Conservation (phyloP, 1,140 invertebrate species). For the Philotrypesis tridentata region DNA sequence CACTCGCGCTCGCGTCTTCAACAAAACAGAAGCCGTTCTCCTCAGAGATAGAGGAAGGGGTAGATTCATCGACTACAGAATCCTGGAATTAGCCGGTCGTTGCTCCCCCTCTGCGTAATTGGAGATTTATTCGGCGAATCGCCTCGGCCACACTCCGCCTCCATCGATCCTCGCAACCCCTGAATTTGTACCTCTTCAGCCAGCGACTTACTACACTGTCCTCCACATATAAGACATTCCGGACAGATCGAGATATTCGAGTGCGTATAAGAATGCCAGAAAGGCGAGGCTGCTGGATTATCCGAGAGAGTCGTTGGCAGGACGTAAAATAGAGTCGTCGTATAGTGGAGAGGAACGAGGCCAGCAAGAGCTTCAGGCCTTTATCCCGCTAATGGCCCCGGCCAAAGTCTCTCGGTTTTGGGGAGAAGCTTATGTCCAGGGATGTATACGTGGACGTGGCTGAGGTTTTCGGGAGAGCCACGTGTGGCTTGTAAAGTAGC, state of each 20-base stretch:
- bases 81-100: slow-evolving; percentile 36
- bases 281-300: slow-evolving; percentile 18
- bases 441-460: neutral
- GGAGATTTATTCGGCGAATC: slow-evolving; percentile 32
- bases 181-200: slow-evolving; percentile 14
- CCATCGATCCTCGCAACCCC: slow-evolving; percentile 13
- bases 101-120: slow-evolving; percentile 9
- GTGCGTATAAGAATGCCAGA: neutral
- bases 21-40: neutral
- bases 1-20: neutral
- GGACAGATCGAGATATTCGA: neutral
- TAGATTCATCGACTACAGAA: slow-evolving; percentile 50
- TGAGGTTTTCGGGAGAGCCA: slow-evolving; percentile 5
- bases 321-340: slow-evolving; percentile 21
- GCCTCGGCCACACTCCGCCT: neutral
- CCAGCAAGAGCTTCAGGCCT: neutral
- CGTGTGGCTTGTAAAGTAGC: slow-evolving; percentile 30
- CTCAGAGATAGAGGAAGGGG: neutral
- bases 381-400: slow-evolving; percentile 36
- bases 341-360: neutral
- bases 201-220: neutral
- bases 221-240: slow-evolving; percentile 19
- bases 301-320: neutral
- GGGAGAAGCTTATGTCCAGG: slow-evolving; percentile 2
- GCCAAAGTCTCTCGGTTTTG: neutral